A percentile compares a stretch with the other conserved stretches of the same genome.
Conservation (phyloP, 2,113 vertebrate species). For the Bos taurus region ARS-UCD2.0 NC_037342.1:77790001-77790500, state of each 20-base stretch:
- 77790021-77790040: not conserved
- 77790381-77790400: not conserved
- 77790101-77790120: not conserved
- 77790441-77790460: too few relatives aligned
- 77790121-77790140: not conserved
- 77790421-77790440: not conserved
- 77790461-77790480: not conserved
- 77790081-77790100: not conserved
- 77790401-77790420: accelerated
- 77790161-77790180: not conserved
- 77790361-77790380: not conserved
- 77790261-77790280: not conserved
- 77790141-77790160: not conserved
- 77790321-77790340: not conserved
- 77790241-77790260: not conserved
- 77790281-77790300: not conserved
- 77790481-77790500: not conserved
- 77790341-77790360: not conserved
- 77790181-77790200: not conserved
- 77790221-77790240: not conserved
- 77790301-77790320: not conserved
- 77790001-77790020: not conserved
- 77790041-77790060: not conserved
- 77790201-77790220: not conserved
- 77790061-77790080: not conserved